phyloP scores from a whole-genome alignment of 1,140 invertebrate species.

The Lamellibrachia luymesi region DNA sequence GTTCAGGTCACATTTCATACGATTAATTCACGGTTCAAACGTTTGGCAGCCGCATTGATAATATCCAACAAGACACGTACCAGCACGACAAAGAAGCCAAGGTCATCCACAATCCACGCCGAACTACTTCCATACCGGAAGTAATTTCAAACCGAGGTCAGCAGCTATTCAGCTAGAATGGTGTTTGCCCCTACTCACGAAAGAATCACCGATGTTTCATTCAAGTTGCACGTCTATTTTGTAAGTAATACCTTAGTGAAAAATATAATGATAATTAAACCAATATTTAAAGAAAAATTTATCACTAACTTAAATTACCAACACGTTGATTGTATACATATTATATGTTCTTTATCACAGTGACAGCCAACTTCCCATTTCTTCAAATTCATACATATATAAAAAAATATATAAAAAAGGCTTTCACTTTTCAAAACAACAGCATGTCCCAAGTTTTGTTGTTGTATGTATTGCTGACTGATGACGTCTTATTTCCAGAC shows the following conservation, averaged over 20 bases:
- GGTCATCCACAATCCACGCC: too few species aligned
- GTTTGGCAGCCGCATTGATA: not conserved
- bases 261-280: not conserved
- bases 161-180: not conserved
- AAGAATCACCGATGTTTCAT: not conserved
- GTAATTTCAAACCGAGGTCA: not conserved
- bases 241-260: not conserved
- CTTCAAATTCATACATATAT: too few species aligned
- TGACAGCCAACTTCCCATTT: too few species aligned
- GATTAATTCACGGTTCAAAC: not conserved
- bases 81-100: not conserved
- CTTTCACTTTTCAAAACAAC: not conserved
- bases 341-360: too few species aligned
- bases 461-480: not conserved
- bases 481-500: not conserved
- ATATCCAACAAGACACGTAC: not conserved
- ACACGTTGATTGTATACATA: too few species aligned
- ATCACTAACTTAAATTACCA: too few species aligned
- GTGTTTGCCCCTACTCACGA: not conserved
- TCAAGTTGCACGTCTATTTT: not conserved
- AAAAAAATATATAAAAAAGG: too few species aligned
- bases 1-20: not conserved
- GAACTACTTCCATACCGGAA: not conserved
- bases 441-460: not conserved
- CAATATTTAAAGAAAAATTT: not conserved